Conservation (phyloP, 2,797 vertebrate species). For the Pangasius sanitwongsei region DNA sequence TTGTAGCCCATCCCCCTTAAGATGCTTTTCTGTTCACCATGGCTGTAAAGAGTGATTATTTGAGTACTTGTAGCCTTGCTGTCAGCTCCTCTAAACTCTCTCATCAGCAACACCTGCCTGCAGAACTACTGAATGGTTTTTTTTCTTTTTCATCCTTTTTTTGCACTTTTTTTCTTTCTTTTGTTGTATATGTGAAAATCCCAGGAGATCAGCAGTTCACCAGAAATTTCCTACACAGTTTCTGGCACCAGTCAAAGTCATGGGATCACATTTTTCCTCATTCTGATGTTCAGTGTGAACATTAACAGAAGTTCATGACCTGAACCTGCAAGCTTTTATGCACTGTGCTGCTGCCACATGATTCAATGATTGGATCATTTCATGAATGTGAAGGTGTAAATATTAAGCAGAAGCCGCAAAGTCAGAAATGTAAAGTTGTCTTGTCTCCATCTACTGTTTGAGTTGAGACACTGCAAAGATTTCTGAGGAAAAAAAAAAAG, state of each 20-base stretch:
- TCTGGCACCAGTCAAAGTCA: not conserved
- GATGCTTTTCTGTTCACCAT: not conserved
- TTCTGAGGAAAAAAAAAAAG: too few relatives aligned
- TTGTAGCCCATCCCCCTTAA: not conserved
- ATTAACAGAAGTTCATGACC: not conserved
- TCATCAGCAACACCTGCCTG: not conserved
- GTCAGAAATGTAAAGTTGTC: not conserved
- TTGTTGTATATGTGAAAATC: not conserved
- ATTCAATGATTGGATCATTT: not conserved
- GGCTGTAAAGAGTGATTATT: not conserved
- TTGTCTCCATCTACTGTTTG: slow-evolving; percentile 22
- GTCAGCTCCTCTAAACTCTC: not conserved
- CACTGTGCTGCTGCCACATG: not conserved
- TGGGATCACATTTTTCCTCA: not conserved
- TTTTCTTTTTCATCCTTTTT: too few relatives aligned
- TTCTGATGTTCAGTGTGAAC: not conserved
- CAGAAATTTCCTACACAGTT: not conserved
- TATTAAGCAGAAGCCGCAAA: not conserved
- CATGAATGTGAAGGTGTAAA: not conserved
- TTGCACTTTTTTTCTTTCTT: too few relatives aligned
- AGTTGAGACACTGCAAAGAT: not conserved
- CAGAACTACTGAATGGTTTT: not conserved
- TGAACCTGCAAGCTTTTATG: not conserved
- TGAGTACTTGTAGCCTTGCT: not conserved
- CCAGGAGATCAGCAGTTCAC: not conserved